A percentile compares a stretch with the other conserved stretches of the same genome.
These are phyloP conservation scores for Triplophysa siluroides DNA, from an alignment of 2,113 vertebrate species.

Conservation along the genomic window DNA sequence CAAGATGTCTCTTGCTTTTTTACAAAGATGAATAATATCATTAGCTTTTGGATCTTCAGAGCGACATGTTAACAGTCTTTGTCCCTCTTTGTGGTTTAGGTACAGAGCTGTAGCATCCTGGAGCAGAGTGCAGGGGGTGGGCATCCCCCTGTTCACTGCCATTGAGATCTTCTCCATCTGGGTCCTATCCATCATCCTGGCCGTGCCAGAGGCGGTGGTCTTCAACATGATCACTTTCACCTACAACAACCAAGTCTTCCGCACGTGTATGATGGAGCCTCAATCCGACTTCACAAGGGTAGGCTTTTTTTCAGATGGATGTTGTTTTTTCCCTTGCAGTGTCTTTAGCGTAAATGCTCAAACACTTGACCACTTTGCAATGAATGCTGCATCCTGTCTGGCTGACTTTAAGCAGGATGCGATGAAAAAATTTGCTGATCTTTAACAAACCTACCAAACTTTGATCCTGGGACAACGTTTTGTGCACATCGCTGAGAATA, in stretches of 20 bases:
- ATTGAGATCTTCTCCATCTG: slow-evolving; percentile 92
- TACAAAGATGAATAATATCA: neutral
- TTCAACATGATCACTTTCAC: slow-evolving; percentile 80
- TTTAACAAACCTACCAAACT: neutral
- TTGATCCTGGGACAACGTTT: neutral
- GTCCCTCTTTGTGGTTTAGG: slow-evolving; percentile 67
- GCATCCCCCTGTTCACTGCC: slow-evolving; percentile 88
- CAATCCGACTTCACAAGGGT: slow-evolving; percentile 79
- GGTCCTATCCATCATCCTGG: slow-evolving; percentile 88
- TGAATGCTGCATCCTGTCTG: neutral
- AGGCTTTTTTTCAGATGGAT: slow-evolving; percentile 17
- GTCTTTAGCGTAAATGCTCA: neutral
- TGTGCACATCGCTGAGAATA: neutral
- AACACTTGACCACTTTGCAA: neutral
- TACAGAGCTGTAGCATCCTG: slow-evolving; percentile 96
- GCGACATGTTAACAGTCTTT: neutral
- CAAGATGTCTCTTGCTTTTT: neutral
- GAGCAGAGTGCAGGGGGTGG: slow-evolving; percentile 96
- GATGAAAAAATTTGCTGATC: neutral
- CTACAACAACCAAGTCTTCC: slow-evolving; percentile 71
- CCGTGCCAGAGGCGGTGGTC: slow-evolving; percentile 89
- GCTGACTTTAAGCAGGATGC: slow-evolving; percentile 7
- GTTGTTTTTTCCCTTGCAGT: neutral
- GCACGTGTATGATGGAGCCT: slow-evolving; percentile 86
- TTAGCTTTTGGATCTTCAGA: neutral